Evolutionary conservation across 92 coral and sea anemone species (phyloP).

Genomic region (Muricea muricata): DNA sequence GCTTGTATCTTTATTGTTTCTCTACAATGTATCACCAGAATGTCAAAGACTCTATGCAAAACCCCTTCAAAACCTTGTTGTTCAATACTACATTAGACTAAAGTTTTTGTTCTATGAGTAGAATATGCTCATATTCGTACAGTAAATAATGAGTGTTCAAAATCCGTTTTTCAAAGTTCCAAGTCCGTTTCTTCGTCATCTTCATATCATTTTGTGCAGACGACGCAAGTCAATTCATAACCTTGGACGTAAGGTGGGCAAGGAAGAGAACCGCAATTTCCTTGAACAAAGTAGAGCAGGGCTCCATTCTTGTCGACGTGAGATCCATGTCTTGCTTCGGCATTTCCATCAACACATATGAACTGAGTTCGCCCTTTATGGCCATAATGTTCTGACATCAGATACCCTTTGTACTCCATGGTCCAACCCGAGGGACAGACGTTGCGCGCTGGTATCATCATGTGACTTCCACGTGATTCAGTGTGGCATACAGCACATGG

Average conservation of each 20-base stretch:
- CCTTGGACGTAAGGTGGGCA: slow-evolving; percentile 65
- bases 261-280: slow-evolving; percentile 62
- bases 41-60: no score
- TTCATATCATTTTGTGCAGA: slow-evolving; percentile 72
- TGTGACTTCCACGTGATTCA: slow-evolving; percentile 64
- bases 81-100: no score
- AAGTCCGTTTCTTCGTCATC: not conserved
- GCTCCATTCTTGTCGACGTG: slow-evolving; percentile 57
- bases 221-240: slow-evolving; percentile 84
- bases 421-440: no score
- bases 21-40: no score
- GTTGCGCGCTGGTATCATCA: slow-evolving; percentile 76
- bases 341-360: slow-evolving; percentile 69
- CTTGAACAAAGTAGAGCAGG: slow-evolving; percentile 67
- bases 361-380: slow-evolving; percentile 46
- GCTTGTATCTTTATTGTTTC: no score
- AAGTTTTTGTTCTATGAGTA: no score
- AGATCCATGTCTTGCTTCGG: slow-evolving; percentile 44
- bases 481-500: slow-evolving; percentile 70
- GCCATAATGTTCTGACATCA: slow-evolving; percentile 61
- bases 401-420: slow-evolving; percentile 78
- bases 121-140: no score
- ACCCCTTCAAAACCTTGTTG: no score
- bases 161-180: no score
- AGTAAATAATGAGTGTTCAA: no score